A percentile compares a stretch with the other conserved stretches of the same genome.
phyloP scores from a whole-genome alignment of 2,797 vertebrate species.

The Tenualosa thibaudeaui region DNA sequence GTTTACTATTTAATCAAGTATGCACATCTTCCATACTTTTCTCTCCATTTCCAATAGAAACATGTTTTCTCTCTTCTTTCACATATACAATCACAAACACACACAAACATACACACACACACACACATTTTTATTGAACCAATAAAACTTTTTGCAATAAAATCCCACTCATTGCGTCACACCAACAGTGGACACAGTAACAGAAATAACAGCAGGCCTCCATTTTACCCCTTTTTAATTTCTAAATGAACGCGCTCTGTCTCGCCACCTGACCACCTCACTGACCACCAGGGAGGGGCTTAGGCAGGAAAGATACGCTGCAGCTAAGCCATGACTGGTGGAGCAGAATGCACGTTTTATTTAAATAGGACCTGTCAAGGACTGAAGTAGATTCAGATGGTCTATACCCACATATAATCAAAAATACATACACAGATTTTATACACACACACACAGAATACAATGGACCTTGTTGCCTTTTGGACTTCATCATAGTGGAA shows the following conservation, averaged over 20 bases:
- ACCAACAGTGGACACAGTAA: neutral
- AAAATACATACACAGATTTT: neutral
- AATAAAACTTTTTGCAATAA: constrained; percentile 18
- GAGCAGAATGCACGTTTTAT: neutral
- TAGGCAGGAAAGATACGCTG: neutral
- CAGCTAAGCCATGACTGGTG: neutral
- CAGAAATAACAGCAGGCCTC: neutral
- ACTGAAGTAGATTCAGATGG: neutral
- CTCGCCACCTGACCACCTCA: constrained; percentile 1
- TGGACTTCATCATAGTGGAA: neutral
- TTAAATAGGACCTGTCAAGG: neutral
- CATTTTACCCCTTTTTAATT: neutral
- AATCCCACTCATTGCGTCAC: constrained; percentile 5
- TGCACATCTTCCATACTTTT: neutral
- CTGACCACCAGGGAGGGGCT: neutral
- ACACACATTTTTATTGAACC: neutral
- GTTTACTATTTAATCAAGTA: neutral
- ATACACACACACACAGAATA: neutral
- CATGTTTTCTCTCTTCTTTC: neutral
- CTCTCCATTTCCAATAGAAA: neutral
- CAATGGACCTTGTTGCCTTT: neutral
- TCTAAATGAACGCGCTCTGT: neutral
- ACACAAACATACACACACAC: constrained; percentile 4
- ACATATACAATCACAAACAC: neutral
- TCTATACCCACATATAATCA: neutral